A percentile compares a stretch with the other conserved stretches of the same genome.
Conservation (phyloP, 1,140 invertebrate species). For the Cyphomyrmex costatus region DNA sequence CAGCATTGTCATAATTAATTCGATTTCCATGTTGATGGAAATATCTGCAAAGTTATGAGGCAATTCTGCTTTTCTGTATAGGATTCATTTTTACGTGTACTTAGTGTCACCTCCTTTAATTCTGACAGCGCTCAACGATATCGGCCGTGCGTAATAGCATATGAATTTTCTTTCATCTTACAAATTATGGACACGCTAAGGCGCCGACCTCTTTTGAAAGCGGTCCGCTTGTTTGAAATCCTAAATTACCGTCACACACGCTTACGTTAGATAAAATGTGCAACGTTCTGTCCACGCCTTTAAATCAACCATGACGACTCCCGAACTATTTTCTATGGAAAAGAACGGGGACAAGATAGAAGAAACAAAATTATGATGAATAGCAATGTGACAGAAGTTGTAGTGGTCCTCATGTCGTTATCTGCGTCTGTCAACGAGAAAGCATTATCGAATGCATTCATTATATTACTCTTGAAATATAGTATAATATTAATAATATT, state of each 20-base stretch:
- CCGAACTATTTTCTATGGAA: conserved; percentile 20
- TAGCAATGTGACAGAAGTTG: conserved; percentile 24
- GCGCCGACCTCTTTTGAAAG: conserved; percentile 17
- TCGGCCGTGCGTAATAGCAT: not conserved
- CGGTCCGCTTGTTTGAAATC: conserved; percentile 19
- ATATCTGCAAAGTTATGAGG: conserved; percentile 1
- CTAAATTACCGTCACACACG: conserved; percentile 63
- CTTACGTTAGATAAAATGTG: conserved; percentile 29
- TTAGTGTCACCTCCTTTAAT: not conserved
- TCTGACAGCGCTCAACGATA: not conserved
- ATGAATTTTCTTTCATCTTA: conserved; percentile 34
- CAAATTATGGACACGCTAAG: conserved; percentile 51
- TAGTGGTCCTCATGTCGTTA: conserved; percentile 14
- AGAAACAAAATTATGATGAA: conserved; percentile 61
- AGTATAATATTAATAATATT: not conserved
- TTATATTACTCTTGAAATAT: conserved; percentile 3
- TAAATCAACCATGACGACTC: conserved; percentile 63
- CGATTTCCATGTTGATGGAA: not conserved
- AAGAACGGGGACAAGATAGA: not conserved
- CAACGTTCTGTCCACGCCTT: conserved; percentile 42
- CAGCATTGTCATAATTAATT: not conserved
- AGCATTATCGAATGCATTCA: not conserved
- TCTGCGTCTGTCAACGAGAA: conserved; percentile 25
- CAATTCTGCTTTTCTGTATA: not conserved
- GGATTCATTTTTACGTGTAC: not conserved